Conservation (phyloP, 2,888 invertebrate species). For the Thumatha senex region DNA sequence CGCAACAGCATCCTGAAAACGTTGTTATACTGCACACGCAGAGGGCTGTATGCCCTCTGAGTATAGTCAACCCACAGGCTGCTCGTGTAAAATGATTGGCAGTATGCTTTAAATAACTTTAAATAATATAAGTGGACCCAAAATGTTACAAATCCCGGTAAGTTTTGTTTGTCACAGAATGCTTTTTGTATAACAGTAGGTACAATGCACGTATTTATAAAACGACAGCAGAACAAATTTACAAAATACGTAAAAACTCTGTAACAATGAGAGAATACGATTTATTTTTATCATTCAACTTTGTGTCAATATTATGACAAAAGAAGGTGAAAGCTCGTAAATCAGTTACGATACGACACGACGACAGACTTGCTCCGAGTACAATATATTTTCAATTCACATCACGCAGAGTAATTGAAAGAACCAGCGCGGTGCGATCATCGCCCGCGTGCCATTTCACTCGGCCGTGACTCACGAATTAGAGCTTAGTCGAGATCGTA, state of each 20-base stretch:
- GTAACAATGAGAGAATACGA: constrained; percentile 42
- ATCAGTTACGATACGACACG: constrained; percentile 37
- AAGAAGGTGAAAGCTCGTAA: constrained; percentile 65
- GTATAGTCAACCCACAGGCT: too few species aligned
- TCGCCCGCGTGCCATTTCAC: constrained; percentile 73
- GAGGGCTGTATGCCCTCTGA: too few species aligned
- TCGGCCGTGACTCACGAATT: constrained; percentile 81
- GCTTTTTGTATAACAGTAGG: too few species aligned
- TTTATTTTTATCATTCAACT: constrained; percentile 41
- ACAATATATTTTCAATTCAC: constrained; percentile 63
- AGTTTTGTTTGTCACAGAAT: too few species aligned
- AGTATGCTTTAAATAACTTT: too few species aligned
- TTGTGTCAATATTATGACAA: constrained; percentile 48
- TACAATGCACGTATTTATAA: neutral
- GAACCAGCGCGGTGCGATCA: constrained; percentile 58
- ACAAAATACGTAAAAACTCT: neutral
- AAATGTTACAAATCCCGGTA: too few species aligned
- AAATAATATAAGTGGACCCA: too few species aligned
- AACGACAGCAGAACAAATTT: neutral
- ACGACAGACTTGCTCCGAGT: constrained; percentile 55
- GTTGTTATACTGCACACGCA: too few species aligned
- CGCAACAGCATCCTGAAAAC: too few species aligned
- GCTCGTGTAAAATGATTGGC: too few species aligned
- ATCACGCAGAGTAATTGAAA: constrained; percentile 75
- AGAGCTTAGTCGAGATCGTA: constrained; percentile 75